A percentile compares a stretch with the other conserved stretches of the same genome.
These are phyloP conservation scores for Apeltes quadracus DNA, from an alignment of 2,113 vertebrate species.

Conservation along the genomic window DNA sequence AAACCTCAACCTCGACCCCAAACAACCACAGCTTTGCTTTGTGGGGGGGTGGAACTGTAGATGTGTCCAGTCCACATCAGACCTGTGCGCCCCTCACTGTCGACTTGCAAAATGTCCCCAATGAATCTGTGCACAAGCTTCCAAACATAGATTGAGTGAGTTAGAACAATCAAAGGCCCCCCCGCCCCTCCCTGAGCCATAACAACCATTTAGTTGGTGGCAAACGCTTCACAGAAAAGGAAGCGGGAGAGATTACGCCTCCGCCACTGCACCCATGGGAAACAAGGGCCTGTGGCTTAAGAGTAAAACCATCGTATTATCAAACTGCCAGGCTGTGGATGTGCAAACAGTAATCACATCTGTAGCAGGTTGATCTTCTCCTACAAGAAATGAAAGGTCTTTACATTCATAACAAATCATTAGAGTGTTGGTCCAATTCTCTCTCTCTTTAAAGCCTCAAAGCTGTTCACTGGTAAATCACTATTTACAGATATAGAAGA, in stretches of 20 bases:
- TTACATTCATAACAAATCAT: conserved; percentile 55
- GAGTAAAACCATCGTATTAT: conserved; percentile 60
- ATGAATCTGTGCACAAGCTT: conserved; percentile 41
- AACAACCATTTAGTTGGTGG: conserved; percentile 15
- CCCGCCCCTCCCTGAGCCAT: background rate
- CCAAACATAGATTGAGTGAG: conserved; percentile 13
- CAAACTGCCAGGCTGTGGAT: conserved; percentile 54
- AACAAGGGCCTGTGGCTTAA: conserved; percentile 60
- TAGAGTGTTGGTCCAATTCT: conserved; percentile 31
- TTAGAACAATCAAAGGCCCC: background rate
- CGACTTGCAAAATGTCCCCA: conserved; percentile 36
- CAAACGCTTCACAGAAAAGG: conserved; percentile 15
- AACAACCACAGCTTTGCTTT: conserved; percentile 69
- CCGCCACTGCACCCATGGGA: conserved; percentile 69
- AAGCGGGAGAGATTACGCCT: conserved; percentile 30
- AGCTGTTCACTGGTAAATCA: background rate
- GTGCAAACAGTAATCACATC: conserved; percentile 70
- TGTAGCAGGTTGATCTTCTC: conserved; percentile 57
- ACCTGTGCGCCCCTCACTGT: conserved; percentile 13
- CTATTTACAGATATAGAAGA: background rate
- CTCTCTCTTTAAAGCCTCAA: conserved; percentile 25
- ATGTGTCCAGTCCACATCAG: conserved; percentile 59
- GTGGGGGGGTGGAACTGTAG: conserved; percentile 48
- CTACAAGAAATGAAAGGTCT: conserved; percentile 32
- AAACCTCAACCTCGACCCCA: conserved; percentile 64